phyloP scores from a whole-genome alignment of 2,888 invertebrate species.

The Ditylenchus weischeri region DNA sequence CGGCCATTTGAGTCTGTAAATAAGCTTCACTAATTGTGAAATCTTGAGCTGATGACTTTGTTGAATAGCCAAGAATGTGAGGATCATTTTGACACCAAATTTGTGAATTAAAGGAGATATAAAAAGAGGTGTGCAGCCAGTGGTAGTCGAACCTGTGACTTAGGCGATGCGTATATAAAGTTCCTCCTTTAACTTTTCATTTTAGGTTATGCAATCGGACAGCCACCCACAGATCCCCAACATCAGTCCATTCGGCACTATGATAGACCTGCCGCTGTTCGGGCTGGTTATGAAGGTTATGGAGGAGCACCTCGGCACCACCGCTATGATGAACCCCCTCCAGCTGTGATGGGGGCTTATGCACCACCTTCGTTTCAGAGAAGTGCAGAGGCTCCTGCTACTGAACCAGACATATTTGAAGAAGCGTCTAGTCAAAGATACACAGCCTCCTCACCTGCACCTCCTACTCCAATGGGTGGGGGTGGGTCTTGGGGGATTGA shows the following conservation, averaged over 20 bases:
- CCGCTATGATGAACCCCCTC: constrained; percentile 3
- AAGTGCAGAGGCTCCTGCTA: not conserved
- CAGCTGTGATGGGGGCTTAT: not conserved
- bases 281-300: not conserved
- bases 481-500: not conserved
- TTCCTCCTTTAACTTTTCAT: no score
- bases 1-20: no score
- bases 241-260: no score
- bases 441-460: not conserved
- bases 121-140: no score
- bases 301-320: constrained; percentile 1
- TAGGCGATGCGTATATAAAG: constrained; percentile 3
- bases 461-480: not conserved
- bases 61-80: no score
- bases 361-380: not conserved
- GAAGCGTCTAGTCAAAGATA: not conserved
- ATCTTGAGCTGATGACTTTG: no score
- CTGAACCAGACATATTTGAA: not conserved
- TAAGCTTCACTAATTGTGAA: no score
- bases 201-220: no score
- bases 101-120: no score
- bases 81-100: no score
- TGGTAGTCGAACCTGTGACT: no score
- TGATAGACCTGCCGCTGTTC: not conserved
- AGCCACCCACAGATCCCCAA: no score